Base-by-base conservation (phyloP, 2,113 vertebrate species). In the Apodemus sylvaticus region DNA sequence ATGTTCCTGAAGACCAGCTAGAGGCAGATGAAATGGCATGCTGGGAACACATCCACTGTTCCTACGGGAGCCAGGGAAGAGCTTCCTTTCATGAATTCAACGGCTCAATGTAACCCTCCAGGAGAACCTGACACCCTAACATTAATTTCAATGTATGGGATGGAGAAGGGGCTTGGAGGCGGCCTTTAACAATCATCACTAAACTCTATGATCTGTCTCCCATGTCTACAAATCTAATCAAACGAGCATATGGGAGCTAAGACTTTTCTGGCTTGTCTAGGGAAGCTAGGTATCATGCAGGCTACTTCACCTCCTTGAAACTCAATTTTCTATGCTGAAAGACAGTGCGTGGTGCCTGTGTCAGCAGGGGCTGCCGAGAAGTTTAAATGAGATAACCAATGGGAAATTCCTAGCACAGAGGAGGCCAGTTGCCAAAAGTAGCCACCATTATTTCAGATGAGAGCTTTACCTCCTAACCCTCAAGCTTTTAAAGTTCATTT, bases 381-480 rank as follows among this genome's bases (percentile, higher is more conserved):
- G 20, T 71, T 93, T 93, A 95, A 85, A 96, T 85, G 62, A 97
- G 68, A 89, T 82, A 96, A 89, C n/a, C 76, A 58, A 94, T 77
- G 45, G 76, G 77, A 97, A 94, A 29, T 93, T 96, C 70, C 92
- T 73, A 85, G 92, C 64, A 95, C 48, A 93, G 60, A 95, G 73
- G 48, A 94, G 86, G 64, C 85, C 90, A 60, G n/a, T 29, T 86
- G 94, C 42, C 93, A 94, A 91, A 64, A 39, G 39, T 31, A 94
- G 76, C 58, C 86, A 89, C 94, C 87, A 93, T 26, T 77, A 45
- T 92, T 96, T 95, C 88, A 93, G 73, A 70, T 89, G 66, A 97
- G 88, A 95, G 64, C 53, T 42, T 81, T 92, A 76, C 85, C 93
- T 94, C 58, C 76, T 76, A 86, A 94, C 24, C 53, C 90, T 93